phyloP scores from a whole-genome alignment of 2,113 vertebrate genomes.

The Orthochromis malagaraziensis region DNA sequence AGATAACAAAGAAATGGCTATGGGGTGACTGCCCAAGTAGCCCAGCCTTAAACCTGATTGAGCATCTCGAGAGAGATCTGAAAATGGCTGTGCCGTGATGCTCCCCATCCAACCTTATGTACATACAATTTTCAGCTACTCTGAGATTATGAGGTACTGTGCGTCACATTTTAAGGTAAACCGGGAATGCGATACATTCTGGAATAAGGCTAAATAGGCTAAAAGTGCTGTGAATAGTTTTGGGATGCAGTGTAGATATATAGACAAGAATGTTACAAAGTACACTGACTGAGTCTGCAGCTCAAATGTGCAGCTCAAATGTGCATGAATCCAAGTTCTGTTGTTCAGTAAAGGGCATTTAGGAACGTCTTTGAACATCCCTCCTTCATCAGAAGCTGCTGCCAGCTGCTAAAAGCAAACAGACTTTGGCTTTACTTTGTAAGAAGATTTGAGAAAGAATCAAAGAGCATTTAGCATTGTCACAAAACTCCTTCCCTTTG shows the following conservation, averaged over 20 bases:
- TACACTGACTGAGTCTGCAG: background rate
- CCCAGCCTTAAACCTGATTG: background rate
- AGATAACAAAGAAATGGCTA: background rate
- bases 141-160: background rate
- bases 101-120: background rate
- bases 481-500: background rate
- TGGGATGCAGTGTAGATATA: background rate
- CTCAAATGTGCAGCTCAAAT: background rate
- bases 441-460: background rate
- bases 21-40: background rate
- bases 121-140: background rate
- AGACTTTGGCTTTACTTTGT: background rate
- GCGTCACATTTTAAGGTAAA: background rate
- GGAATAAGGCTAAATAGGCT: background rate
- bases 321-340: background rate
- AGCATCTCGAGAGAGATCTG: background rate
- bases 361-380: background rate
- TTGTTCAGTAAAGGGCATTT: background rate
- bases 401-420: constrained; percentile 15
- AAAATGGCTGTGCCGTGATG: background rate
- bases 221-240: background rate
- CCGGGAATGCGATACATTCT: background rate
- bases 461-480: background rate
- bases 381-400: background rate
- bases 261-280: background rate